phyloP scores from a whole-genome alignment of 2,888 invertebrate genomes.

The Aspidapion aeneum region DNA sequence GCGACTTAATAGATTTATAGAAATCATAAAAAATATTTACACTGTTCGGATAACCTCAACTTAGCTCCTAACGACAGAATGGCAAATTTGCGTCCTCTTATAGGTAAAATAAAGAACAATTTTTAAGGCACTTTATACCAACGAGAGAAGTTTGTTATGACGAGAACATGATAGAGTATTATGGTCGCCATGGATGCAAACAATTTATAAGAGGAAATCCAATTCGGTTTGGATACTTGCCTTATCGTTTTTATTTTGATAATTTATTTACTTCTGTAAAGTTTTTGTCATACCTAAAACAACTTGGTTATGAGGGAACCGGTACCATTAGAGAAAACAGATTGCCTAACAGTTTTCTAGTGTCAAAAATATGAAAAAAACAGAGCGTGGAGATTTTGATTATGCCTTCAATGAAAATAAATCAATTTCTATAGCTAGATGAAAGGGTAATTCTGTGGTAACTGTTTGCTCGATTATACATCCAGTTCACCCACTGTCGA shows the following conservation, averaged over 20 bases:
- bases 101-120: slow-evolving; percentile 20
- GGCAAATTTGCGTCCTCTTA: slow-evolving; percentile 30
- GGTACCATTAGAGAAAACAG: slow-evolving; percentile 13
- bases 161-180: slow-evolving; percentile 38
- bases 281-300: slow-evolving; percentile 10
- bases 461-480: slow-evolving; percentile 14
- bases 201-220: slow-evolving; percentile 32
- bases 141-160: slow-evolving; percentile 24
- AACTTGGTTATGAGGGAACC: slow-evolving; percentile 8
- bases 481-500: slow-evolving; percentile 7
- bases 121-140: slow-evolving; percentile 25
- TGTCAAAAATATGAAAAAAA: slow-evolving; percentile 16
- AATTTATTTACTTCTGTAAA: slow-evolving; percentile 15
- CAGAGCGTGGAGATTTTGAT: slow-evolving; percentile 11
- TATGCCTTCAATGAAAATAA: slow-evolving; percentile 4
- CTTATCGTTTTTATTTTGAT: slow-evolving; percentile 15
- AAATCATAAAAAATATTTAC: slow-evolving; percentile 18
- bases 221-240: not conserved
- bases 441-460: slow-evolving; percentile 15
- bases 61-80: slow-evolving; percentile 28
- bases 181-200: slow-evolving; percentile 34
- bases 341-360: slow-evolving; percentile 8
- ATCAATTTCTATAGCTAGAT: slow-evolving; percentile 6
- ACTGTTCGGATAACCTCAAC: slow-evolving; percentile 22
- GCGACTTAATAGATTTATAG: not conserved